Conservation (phyloP, 2,113 vertebrate genomes). For the Terrapene triunguis region DNA sequence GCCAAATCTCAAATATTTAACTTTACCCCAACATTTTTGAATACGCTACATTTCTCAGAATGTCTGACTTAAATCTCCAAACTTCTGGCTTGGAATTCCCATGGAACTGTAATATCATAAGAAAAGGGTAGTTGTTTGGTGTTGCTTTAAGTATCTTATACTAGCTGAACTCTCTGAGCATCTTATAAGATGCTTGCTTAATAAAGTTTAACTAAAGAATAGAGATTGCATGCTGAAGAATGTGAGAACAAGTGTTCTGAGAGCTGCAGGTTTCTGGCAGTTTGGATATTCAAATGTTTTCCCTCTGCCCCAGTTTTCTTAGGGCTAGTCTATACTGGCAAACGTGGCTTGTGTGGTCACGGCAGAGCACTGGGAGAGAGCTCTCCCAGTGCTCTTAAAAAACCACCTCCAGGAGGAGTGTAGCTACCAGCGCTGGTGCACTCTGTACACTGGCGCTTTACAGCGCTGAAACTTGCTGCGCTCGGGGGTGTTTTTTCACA, state of each 20-base stretch:
- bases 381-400: no score
- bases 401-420: no score
- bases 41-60: not conserved
- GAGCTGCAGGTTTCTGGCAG: not conserved
- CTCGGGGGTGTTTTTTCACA: no score
- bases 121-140: not conserved
- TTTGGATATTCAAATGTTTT: not conserved
- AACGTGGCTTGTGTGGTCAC: no score
- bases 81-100: not conserved
- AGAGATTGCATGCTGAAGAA: not conserved
- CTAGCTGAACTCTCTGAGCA: not conserved
- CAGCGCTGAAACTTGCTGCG: no score
- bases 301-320: no score
- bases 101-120: not conserved
- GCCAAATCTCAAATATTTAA: not conserved
- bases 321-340: no score
- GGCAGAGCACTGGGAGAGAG: no score
- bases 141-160: not conserved
- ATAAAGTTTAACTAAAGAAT: not conserved
- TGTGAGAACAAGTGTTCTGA: not conserved
- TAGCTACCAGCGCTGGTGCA: no score
- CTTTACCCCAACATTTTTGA: not conserved
- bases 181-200: not conserved
- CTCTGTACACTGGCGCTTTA: no score
- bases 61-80: not conserved